Conservation (phyloP, 2,888 invertebrate genomes). For the Orthosia gothica region DNA sequence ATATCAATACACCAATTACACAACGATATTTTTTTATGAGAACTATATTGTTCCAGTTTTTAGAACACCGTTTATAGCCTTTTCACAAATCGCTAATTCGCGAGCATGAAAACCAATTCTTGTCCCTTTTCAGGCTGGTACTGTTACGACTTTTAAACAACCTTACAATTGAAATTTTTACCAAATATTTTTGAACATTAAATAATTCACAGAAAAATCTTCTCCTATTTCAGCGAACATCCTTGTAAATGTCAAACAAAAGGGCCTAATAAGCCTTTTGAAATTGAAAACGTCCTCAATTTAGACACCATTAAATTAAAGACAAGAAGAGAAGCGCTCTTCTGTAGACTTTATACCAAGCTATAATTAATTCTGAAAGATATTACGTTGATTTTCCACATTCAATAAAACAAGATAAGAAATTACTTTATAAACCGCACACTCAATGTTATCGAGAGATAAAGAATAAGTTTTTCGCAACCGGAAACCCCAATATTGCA, state of each 20-base stretch:
- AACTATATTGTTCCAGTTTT: conserved; percentile 23
- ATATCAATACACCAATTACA: conserved; percentile 51
- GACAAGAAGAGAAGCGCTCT: conserved; percentile 12
- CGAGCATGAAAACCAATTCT: not conserved
- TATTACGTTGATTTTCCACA: conserved; percentile 2
- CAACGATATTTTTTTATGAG: conserved; percentile 42
- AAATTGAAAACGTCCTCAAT: conserved; percentile 44
- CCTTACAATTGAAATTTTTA: not conserved
- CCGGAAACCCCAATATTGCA: no score
- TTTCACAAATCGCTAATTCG: not conserved
- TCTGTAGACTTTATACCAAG: conserved; percentile 13
- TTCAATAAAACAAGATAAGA: not conserved
- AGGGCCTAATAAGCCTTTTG: conserved; percentile 29
- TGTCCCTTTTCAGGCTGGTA: not conserved
- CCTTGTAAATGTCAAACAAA: conserved; percentile 28
- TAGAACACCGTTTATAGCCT: not conserved
- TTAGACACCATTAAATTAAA: conserved; percentile 45
- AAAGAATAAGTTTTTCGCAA: not conserved
- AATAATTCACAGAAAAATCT: not conserved
- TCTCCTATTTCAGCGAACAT: conserved; percentile 17
- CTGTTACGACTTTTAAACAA: not conserved
- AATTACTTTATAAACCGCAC: not conserved
- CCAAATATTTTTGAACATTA: not conserved
- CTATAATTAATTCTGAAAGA: conserved; percentile 4
- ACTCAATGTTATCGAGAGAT: not conserved